phyloP scores from a whole-genome alignment of 2,113 vertebrate genomes.

The Ophthalmolycus amberensis region DNA sequence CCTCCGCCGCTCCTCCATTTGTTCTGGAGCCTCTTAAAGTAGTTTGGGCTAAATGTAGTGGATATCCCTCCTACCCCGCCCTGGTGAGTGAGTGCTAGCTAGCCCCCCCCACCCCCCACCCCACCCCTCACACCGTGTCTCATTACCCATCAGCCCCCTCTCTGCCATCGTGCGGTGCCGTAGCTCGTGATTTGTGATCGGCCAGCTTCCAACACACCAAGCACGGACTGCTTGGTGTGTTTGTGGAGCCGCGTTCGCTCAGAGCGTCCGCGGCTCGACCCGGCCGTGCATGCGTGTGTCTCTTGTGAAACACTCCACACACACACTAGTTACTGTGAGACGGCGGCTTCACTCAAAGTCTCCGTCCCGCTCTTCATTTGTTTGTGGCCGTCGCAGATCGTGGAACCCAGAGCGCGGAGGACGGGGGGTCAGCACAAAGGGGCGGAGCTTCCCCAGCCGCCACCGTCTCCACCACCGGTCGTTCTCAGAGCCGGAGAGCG shows the following conservation, averaged over 20 bases:
- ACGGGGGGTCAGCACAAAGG: conserved; percentile 87
- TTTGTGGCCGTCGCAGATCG: conserved; percentile 84
- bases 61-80: conserved; percentile 96
- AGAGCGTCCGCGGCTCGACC: conserved; percentile 24
- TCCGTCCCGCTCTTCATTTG: neutral
- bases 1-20: conserved; percentile 89
- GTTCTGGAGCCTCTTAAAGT: conserved; percentile 96
- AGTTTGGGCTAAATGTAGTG: conserved; percentile 98
- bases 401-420: conserved; percentile 90
- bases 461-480: conserved; percentile 82
- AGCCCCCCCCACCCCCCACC: neutral
- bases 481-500: conserved; percentile 93
- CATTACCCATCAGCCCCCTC: conserved; percentile 70
- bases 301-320: neutral
- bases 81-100: conserved; percentile 88
- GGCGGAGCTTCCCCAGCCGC: conserved; percentile 89
- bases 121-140: conserved; percentile 32
- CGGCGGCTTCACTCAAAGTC: conserved; percentile 2
- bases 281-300: conserved; percentile 56
- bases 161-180: conserved; percentile 71
- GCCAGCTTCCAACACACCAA: conserved; percentile 20
- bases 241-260: conserved; percentile 37
- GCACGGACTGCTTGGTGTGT: conserved; percentile 27
- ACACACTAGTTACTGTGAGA: neutral
- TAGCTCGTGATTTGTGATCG: conserved; percentile 75